Evolutionary conservation across 2,113 vertebrate species (phyloP).

Genomic region (Otocyon megalotis): DNA sequence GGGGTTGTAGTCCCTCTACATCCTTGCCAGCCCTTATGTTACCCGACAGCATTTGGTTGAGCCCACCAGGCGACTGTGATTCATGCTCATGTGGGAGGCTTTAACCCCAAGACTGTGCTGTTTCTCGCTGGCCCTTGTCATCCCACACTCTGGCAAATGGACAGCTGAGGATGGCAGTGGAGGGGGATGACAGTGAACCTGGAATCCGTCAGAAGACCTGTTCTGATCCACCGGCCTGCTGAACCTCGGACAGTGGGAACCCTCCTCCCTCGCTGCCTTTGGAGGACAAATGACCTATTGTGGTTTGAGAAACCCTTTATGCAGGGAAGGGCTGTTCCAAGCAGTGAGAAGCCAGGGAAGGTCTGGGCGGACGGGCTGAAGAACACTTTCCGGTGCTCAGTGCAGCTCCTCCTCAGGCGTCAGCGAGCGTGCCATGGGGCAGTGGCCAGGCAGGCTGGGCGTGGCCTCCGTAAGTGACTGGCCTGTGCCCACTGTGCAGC

Average conservation of each 20-base stretch:
- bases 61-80: too few species aligned
- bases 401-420: neutral
- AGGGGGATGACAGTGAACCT: neutral
- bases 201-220: neutral
- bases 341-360: neutral
- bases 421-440: fast-evolving
- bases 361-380: fast-evolving
- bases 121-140: neutral
- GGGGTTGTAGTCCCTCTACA: neutral
- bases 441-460: neutral
- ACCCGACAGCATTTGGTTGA: fast-evolving
- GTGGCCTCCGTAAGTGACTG: neutral
- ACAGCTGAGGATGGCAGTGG: fast-evolving
- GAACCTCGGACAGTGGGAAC: fast-evolving
- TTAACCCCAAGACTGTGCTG: too few species aligned
- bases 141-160: neutral
- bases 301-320: neutral
- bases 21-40: neutral
- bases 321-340: neutral
- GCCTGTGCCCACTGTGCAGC: neutral
- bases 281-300: neutral
- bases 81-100: neutral
- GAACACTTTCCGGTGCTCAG: neutral
- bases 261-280: neutral
- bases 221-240: neutral